Conservation (phyloP, 2,113 vertebrate genomes). For the Cyanoramphus novaezelandiae region DNA sequence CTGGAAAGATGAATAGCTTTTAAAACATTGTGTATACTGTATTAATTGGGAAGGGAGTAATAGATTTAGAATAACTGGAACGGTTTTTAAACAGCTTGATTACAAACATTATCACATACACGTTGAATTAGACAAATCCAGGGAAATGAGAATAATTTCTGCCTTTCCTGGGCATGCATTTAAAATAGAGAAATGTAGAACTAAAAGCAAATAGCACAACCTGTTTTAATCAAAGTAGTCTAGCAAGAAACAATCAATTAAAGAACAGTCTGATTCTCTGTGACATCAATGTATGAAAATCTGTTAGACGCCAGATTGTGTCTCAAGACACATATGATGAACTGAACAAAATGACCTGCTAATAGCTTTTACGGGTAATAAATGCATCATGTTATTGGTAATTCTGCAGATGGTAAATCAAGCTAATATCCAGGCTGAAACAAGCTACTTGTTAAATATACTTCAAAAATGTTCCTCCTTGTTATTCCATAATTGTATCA, state of each 20-base stretch:
- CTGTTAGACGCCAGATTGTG: conserved; percentile 89
- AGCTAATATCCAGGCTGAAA: conserved; percentile 83
- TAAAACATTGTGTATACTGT: conserved; percentile 73
- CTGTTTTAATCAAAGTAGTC: conserved; percentile 87
- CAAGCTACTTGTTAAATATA: conserved; percentile 86
- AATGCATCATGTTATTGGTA: conserved; percentile 89
- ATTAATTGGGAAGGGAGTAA: conserved; percentile 71
- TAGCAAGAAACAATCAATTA: conserved; percentile 89
- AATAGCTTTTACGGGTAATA: conserved; percentile 90
- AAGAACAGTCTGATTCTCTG: conserved; percentile 87
- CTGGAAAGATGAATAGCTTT: conserved; percentile 74
- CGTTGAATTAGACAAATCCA: conserved; percentile 72
- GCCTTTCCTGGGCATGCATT: conserved; percentile 65
- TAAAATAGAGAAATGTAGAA: conserved; percentile 78
- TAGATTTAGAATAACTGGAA: conserved; percentile 69
- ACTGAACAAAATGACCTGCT: conserved; percentile 89
- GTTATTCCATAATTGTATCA: conserved; percentile 73
- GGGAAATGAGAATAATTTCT: conserved; percentile 77
- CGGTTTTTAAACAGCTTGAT: conserved; percentile 69
- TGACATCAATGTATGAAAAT: conserved; percentile 89
- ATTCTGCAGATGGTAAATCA: conserved; percentile 89
- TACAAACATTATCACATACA: conserved; percentile 68
- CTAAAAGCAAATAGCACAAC: conserved; percentile 82
- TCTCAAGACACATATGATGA: conserved; percentile 90
- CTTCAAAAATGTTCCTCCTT: conserved; percentile 75